These are phyloP conservation scores for Mesorhabditis belari DNA, from an alignment of 2,888 invertebrate species.

Conservation along the genomic window DNA sequence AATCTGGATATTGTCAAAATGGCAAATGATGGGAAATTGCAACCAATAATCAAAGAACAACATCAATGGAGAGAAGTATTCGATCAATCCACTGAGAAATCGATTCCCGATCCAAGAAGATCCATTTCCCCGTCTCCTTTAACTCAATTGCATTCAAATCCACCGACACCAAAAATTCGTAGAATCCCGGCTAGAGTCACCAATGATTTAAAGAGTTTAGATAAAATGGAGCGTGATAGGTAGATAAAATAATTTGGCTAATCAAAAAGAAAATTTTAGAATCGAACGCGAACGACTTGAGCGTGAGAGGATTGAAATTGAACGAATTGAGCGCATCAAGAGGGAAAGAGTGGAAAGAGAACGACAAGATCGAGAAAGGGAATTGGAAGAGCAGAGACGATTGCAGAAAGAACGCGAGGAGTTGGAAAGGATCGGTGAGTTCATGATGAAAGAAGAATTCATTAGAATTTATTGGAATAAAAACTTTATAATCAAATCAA, in stretches of 20 bases:
- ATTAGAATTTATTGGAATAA: slow-evolving; percentile 3
- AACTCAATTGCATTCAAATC: not conserved
- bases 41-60: not conserved
- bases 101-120: not conserved
- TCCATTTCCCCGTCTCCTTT: not conserved
- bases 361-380: slow-evolving; percentile 30
- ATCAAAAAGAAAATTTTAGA: slow-evolving; percentile 3
- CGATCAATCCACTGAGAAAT: not conserved
- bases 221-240: not conserved
- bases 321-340: slow-evolving; percentile 49
- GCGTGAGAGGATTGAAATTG: slow-evolving; percentile 40
- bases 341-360: slow-evolving; percentile 43
- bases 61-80: not conserved
- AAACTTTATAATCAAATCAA: not conserved
- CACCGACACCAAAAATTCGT: too few relatives aligned
- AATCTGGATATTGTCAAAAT: not conserved
- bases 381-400: slow-evolving; percentile 25
- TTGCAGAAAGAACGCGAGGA: slow-evolving; percentile 11
- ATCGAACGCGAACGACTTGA: slow-evolving; percentile 32
- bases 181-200: too few relatives aligned
- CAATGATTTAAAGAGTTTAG: not conserved
- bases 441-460: slow-evolving; percentile 12
- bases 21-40: not conserved
- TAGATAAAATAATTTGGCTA: not conserved
- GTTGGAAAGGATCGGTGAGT: slow-evolving; percentile 23